Conservation (phyloP, 2,113 vertebrate species). For the Cochlearius cochlearius region DNA sequence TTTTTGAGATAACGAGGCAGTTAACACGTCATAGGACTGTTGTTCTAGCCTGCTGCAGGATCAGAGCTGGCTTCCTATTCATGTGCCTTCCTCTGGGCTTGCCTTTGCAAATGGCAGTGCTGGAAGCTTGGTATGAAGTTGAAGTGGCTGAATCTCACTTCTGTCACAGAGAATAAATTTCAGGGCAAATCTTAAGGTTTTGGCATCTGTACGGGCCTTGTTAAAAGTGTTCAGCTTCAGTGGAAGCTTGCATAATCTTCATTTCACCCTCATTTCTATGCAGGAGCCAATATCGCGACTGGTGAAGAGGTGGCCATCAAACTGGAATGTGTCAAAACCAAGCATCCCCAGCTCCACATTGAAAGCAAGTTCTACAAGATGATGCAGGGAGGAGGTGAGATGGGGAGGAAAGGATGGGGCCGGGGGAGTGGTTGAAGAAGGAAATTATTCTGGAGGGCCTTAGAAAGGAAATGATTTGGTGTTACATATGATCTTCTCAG, state of each 20-base stretch:
- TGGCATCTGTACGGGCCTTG: background rate
- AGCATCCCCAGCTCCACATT: conserved; percentile 96
- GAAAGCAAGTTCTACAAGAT: conserved; percentile 99
- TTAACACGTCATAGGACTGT: background rate
- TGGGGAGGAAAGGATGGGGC: background rate
- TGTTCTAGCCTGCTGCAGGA: background rate
- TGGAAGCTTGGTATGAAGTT: background rate
- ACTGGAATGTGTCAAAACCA: conserved; percentile 97
- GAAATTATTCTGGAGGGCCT: background rate
- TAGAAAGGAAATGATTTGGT: background rate
- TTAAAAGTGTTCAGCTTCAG: background rate
- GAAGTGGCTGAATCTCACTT: background rate
- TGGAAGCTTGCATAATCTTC: background rate
- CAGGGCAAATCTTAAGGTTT: background rate
- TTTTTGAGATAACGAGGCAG: background rate
- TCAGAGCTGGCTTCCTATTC: background rate
- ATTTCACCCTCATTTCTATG: background rate
- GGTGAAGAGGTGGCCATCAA: conserved; percentile 98
- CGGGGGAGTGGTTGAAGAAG: background rate
- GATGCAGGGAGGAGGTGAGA: conserved; percentile 97
- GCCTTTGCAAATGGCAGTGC: background rate
- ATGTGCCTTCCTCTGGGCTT: background rate
- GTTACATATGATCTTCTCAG: background rate
- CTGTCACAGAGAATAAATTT: background rate
- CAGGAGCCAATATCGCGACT: conserved; percentile 96